Evolutionary conservation across 2,797 vertebrate genomes (phyloP), one percentile per base, ranked within the genome.

Genomic region (Galago senegalensis): DNA sequence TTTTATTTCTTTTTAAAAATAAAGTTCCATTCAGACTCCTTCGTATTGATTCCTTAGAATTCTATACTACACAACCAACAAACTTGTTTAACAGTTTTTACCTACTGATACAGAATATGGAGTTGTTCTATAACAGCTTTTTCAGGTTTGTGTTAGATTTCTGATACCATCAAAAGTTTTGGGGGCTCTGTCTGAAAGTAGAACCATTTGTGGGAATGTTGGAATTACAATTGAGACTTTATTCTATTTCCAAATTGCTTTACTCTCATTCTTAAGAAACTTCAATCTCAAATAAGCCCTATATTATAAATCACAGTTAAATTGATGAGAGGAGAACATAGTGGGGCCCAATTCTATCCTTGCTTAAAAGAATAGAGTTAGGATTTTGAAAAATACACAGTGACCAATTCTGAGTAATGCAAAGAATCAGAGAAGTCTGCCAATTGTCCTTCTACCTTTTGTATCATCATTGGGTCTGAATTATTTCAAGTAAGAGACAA

Each of bases 301-400:
- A 37, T 20, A 31, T 23, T 43, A 34, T 34, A 86, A 93, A n/a
- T 73, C 63, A 76, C 60, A 69, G 25, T n/a, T 85, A 79, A 91
- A 77, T 83, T 60, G 70, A 77, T 37, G 31, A 40, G 25, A 14
- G 9, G 23, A 86, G 31, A 73, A 58, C 3, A 56, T 11, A 92
- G 4, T 37, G 9, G 49, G 65, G 3, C 11, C 43, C 58, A 86
- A 82, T 12, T 49, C 27, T 69, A 86, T 13, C 20, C 10, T 72
- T 90, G 7, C 58, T 93, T 43, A 40, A 61, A 91, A 89, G 4
- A 91, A 84, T 2, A 70, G 16, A 84, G 27, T 92, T 23, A 84
- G 23, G 49, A 58, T 81, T 97, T 92, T 95, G 37, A 56, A 76
- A 93, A 89, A 13, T 37, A 75, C 77, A 92, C 0, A 73, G 31